Evolutionary conservation across 2,797 vertebrate species (phyloP), one percentile per base, ranked within the genome.

Genomic region (Sebastes kiyomatsui): DNA sequence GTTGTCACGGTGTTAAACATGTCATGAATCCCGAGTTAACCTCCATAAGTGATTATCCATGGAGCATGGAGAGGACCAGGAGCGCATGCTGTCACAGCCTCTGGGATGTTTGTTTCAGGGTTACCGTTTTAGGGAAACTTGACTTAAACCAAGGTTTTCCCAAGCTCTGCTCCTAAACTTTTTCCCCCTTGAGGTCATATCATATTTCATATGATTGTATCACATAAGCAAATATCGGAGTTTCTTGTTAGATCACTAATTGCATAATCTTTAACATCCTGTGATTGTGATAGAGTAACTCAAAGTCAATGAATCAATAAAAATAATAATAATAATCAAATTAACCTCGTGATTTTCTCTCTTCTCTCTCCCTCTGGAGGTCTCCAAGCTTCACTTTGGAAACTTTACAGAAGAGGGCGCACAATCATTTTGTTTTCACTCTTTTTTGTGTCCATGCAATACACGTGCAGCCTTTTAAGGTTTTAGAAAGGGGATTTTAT

Each of bases 351-450:
- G 1, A 35, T 56, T 80, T 49, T 22, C 7, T 22, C 49, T 54
- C 0, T 54, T 54, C 42, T 33, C 65, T 11, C 16, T 55, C 60
- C 23, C 67, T 58, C 74, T 28, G 33, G 56, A 66, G 67, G 59
- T 66, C 30, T 33, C 27, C 7, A 4, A 5, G 28, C 66, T 77
- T 58, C 7, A 64, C 14, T 55, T 71, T n/a, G 14, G 13, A 9
- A 60, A 73, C 14, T 65, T 60, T 65, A 77, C 93, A 85, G 90
- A 79, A 94, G 92, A 91, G 93, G 93, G 93, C 92, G 92, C 88
- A 75, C 80, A 22, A 66, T 67, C 59, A 38, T 79, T 75, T 67
- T 60, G 49, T 66, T 74, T 72, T 38, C 18, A 46, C 4, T 23
- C 23, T 33, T 6, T 2, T 1, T 56, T 5, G 30, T 56, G 7